Base-by-base conservation (phyloP, 2,797 vertebrate genomes). In the Stomatorhinus walkeri region DNA sequence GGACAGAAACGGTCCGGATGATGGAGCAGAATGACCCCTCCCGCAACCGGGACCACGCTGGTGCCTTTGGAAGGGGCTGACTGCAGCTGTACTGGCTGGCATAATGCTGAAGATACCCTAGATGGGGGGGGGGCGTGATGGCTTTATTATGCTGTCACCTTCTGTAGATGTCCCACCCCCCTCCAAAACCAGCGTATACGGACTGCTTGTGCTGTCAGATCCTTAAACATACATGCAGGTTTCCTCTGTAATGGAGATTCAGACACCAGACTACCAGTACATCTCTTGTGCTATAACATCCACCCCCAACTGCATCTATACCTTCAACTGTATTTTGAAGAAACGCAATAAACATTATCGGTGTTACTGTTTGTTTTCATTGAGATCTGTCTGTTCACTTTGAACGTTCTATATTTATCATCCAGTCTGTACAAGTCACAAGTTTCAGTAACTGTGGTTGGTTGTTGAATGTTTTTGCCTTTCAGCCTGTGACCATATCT, bases 11-110 rank as follows among this genome's bases (percentile, higher is more conserved):
- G 1, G 43, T 19, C 46, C 0, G 0, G 46, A 14, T 16, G 81
- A 24, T n/a, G 7, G 19, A 28, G 40, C 14, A 3, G 46, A 85
- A 91, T 89, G 88, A 91, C 92, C 93, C 91, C 94, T 90, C 92
- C 89, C 6, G 0, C 19, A 19, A 43, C 85, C 9, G 28, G 24
- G 79, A 68, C 68, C 51, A 49, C 76, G 87, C 22, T 5, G 43
- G 64, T 89, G 40, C 64, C 54, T 88, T 88, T 91, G 90, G 32
- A 95, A 92, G 91, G 89, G 87, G 89, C 91, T 72, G 9, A 16
- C 14, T 4, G 14, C 5, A 7, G 88, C 88, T 2, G 43, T 22
- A 84, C 3, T 8, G 79, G 1, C 40, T 22, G 43, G 46, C 3
- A 51, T 22, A 51, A 24, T 8, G 19, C 81, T 28, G 81, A 43